phyloP scores from a whole-genome alignment of 2,888 invertebrate species.

The Leucophenga maculata region DNA sequence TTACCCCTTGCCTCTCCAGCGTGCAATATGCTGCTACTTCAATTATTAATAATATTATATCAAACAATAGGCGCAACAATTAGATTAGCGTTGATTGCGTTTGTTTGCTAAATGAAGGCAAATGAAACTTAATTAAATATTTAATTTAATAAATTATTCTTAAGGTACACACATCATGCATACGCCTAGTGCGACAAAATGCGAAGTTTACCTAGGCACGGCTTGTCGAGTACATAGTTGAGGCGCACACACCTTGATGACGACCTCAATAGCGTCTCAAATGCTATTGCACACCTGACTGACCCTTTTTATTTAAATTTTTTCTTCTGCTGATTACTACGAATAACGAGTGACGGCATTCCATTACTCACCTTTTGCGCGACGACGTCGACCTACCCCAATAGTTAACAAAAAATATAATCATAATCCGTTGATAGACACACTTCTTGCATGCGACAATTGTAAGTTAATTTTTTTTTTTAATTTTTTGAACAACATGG shows the following conservation, averaged over 20 bases:
- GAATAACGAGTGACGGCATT: background rate
- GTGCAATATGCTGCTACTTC: too few relatives aligned
- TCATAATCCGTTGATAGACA: constrained; percentile 5
- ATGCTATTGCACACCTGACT: background rate
- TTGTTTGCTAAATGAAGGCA: background rate
- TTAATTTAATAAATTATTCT: background rate
- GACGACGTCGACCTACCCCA: background rate
- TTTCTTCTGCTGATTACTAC: background rate
- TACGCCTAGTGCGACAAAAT: background rate
- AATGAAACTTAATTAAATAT: background rate
- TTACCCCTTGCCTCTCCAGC: too few relatives aligned
- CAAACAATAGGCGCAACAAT: background rate
- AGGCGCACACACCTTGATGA: constrained; percentile 12
- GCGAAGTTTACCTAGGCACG: too few relatives aligned
- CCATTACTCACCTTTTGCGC: background rate
- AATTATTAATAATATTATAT: too few relatives aligned
- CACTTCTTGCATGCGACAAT: constrained; percentile 23
- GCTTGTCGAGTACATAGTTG: background rate
- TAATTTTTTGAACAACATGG: background rate
- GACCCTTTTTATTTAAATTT: constrained; percentile 9
- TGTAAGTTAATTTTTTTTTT: background rate
- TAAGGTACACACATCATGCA: background rate
- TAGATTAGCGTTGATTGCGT: background rate
- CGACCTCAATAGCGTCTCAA: background rate
- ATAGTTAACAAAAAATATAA: background rate